A percentile compares a stretch with the other conserved stretches of the same genome.
phyloP scores from a whole-genome alignment of 2,797 vertebrate species.

The Danio albolineatus region DNA sequence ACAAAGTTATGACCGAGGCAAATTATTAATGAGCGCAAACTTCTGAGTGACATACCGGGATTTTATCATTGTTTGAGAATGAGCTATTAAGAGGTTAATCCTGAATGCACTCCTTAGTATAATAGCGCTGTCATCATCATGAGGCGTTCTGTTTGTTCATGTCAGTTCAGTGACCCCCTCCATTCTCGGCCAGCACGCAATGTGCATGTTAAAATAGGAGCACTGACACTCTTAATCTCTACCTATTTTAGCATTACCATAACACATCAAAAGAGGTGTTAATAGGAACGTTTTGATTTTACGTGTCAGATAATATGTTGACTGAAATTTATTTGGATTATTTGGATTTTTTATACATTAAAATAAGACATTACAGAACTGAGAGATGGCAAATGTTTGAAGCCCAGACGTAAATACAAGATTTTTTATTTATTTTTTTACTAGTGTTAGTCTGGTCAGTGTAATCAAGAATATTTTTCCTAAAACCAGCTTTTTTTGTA shows the following conservation, averaged over 20 bases:
- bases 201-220: constrained; percentile 28
- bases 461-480: too few species aligned
- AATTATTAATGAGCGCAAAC: constrained; percentile 19
- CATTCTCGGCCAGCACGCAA: not conserved
- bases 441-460: too few species aligned
- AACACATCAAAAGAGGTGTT: not conserved
- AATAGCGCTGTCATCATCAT: not conserved
- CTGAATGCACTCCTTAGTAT: not conserved
- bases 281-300: not conserved
- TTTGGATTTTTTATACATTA: too few species aligned
- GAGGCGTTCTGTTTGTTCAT: constrained; percentile 15
- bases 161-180: constrained; percentile 11
- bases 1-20: constrained; percentile 34
- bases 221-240: constrained; percentile 18
- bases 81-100: constrained; percentile 23
- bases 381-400: too few species aligned
- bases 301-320: not conserved
- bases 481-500: too few species aligned
- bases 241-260: constrained; percentile 1
- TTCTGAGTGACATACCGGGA: not conserved
- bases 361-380: too few species aligned
- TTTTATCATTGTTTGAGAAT: constrained; percentile 3
- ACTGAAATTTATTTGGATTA: not conserved
- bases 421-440: too few species aligned
- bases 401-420: too few species aligned